Conservation (phyloP, 2,113 vertebrate genomes). For the Mugil cephalus region DNA sequence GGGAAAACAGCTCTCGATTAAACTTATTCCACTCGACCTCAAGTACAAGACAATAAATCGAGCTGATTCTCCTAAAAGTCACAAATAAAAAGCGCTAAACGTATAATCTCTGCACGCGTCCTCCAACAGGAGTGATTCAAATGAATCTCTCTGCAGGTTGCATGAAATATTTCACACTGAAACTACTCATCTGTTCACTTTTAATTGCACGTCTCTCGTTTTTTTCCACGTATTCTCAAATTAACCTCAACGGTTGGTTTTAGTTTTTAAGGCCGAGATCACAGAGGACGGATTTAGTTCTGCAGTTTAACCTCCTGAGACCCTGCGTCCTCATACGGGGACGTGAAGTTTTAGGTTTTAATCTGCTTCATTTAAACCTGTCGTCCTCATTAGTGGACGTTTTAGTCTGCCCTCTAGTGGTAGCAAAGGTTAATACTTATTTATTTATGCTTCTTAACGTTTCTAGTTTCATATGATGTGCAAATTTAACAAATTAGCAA, state of each 20-base stretch:
- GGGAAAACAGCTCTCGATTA: not conserved
- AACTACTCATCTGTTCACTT: conserved; percentile 1
- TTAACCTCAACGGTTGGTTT: not conserved
- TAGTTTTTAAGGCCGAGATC: conserved; percentile 1
- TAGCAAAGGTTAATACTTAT: too few relatives aligned
- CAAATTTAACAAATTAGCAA: too few relatives aligned
- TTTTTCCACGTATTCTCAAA: not conserved
- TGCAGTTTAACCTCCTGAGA: too few relatives aligned
- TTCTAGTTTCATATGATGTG: too few relatives aligned
- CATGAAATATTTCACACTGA: conserved; percentile 2
- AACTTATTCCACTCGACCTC: conserved; percentile 1
- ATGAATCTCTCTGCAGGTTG: conserved; percentile 24
- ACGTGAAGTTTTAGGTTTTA: too few relatives aligned
- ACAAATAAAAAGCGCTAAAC: not conserved
- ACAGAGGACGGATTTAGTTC: not conserved
- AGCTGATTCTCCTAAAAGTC: not conserved
- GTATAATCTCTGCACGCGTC: not conserved
- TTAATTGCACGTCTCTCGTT: conserved; percentile 45
- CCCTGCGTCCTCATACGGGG: too few relatives aligned
- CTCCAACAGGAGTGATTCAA: not conserved
- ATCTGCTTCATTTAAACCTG: too few relatives aligned
- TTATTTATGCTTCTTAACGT: too few relatives aligned
- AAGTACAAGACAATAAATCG: conserved; percentile 7
- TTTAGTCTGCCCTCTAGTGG: too few relatives aligned
- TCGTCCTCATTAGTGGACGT: too few relatives aligned